Conservation (phyloP, 2,797 vertebrate genomes). For the Pseudopleuronectes americanus region DNA sequence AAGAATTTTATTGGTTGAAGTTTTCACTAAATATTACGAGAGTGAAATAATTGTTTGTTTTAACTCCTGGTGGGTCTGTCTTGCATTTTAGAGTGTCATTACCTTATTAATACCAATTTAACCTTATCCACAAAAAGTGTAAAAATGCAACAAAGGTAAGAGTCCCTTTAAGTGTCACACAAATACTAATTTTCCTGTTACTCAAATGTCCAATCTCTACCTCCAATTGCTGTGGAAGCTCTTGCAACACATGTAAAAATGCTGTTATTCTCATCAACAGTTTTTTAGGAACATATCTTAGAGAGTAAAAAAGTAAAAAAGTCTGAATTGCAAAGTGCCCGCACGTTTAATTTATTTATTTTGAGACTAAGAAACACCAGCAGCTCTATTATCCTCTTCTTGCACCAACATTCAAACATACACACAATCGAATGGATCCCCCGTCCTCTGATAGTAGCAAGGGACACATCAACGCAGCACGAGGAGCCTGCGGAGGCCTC, state of each 20-base stretch:
- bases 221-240: conserved; percentile 7
- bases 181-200: conserved; percentile 45
- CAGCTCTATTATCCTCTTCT: background rate
- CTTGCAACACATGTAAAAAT: background rate
- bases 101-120: too few relatives aligned
- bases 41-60: too few relatives aligned
- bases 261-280: conserved; percentile 25
- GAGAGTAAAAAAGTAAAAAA: background rate
- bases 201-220: conserved; percentile 19
- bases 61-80: too few relatives aligned
- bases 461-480: conserved; percentile 41
- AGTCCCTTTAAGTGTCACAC: conserved; percentile 53
- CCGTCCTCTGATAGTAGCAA: conserved; percentile 57
- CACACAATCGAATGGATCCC: conserved; percentile 17
- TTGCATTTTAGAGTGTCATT: too few relatives aligned
- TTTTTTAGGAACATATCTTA: background rate
- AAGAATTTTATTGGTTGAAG: too few relatives aligned
- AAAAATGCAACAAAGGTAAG: too few relatives aligned
- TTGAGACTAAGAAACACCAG: background rate
- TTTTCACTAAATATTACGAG: too few relatives aligned
- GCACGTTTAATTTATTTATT: background rate
- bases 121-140: too few relatives aligned
- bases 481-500: conserved; percentile 65
- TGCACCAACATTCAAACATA: background rate
- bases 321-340: conserved; percentile 38